Evolutionary conservation across 2,797 vertebrate genomes (phyloP), one percentile per base, ranked within the genome.

Genomic region (Bovichtus diacanthus): DNA sequence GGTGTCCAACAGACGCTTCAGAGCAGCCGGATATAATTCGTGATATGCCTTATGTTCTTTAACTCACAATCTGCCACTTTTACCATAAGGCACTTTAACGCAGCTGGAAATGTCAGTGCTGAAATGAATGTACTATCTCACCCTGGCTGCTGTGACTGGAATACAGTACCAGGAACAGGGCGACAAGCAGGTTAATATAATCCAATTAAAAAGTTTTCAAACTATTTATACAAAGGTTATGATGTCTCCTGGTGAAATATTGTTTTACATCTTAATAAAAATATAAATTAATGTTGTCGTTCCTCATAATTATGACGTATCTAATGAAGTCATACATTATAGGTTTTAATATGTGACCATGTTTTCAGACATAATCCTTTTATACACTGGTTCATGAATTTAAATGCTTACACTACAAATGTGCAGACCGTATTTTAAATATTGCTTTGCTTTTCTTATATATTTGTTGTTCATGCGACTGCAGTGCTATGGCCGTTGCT

Each of bases 11-110:
- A 76, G 72, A 75, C 78, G 74, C 39, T 79, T 78, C 47, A 25
- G 21, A 3, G 50, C 61, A 59, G 72, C 68, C 16, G 58, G 36
- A 59, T 76, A 69, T 68, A 8, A 70, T 84, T 70, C 82, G 36
- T 53, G 74, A 53, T 72, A 67, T 49, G 64, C 76, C 66, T 79
- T 49, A 61, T 65, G 21, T 70, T 84, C 58, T 69, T 77, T 54
- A 63, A 62, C 34, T 74, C 65, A 53, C 56, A 80, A 77, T 85
- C 80, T 83, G 75, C 75, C 71, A 70, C 73, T 68, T 87, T 81
- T 66, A 88, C 79, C 61, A 61, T 86, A 94, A 93, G 93, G 93
- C 93, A 94, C 91, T 90, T 92, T 65, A 77, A 82, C 53, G 65
- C 68, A 89, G 73, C 66, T 69, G 83, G 60, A 87, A 70, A 86